These are phyloP conservation scores for Sogatella furcifera DNA, from an alignment of 1,140 invertebrate genomes.

Conservation along the genomic window DNA sequence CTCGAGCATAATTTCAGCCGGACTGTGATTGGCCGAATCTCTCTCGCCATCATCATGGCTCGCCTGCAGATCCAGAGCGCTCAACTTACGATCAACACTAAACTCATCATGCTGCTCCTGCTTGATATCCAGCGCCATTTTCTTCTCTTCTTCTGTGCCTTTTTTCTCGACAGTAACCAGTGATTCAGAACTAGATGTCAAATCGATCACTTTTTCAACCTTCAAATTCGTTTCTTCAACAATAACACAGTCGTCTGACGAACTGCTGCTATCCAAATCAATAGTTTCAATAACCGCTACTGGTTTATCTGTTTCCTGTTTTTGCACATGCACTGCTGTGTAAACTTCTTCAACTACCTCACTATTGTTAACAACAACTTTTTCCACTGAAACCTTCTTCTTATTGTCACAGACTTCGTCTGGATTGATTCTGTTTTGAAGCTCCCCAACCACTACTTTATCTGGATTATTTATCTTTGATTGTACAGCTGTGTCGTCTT, in stretches of 20 bases:
- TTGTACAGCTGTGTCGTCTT: too few species aligned
- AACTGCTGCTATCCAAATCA: background rate
- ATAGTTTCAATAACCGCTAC: background rate
- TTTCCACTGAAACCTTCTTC: too few species aligned
- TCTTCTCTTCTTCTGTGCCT: background rate
- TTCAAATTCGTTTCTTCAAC: background rate
- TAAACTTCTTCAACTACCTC: background rate
- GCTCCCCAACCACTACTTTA: too few species aligned
- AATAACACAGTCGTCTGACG: background rate
- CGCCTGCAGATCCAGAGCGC: slow-evolving; percentile 16
- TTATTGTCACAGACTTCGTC: too few species aligned
- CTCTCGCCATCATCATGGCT: slow-evolving; percentile 32
- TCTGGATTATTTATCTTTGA: too few species aligned
- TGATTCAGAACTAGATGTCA: background rate
- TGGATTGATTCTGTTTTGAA: too few species aligned
- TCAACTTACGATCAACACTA: slow-evolving; percentile 14
- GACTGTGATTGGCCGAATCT: slow-evolving; percentile 56
- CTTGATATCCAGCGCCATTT: slow-evolving; percentile 10
- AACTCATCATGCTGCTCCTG: slow-evolving; percentile 8
- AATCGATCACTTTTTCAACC: background rate
- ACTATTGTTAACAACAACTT: too few species aligned
- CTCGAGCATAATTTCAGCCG: slow-evolving; percentile 47
- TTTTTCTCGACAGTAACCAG: background rate
- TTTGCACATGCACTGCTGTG: background rate
- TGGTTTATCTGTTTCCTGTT: background rate